phyloP scores from a whole-genome alignment of 2,113 vertebrate genomes.

The Notarius lentiginosus region DNA sequence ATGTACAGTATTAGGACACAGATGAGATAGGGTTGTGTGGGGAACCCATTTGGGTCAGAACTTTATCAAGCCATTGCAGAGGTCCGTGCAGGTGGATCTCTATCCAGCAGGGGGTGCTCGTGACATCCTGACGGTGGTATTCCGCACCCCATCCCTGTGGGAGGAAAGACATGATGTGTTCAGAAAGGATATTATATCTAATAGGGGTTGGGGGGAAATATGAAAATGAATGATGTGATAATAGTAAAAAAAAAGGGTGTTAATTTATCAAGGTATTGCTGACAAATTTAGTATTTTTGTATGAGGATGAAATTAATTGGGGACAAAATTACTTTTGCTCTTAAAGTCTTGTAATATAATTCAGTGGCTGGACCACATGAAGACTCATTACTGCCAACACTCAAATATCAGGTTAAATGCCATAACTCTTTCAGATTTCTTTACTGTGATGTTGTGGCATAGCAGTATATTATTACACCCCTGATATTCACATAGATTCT shows the following conservation, averaged over 20 bases:
- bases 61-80: slow-evolving; percentile 97
- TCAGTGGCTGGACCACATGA: background rate
- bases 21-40: slow-evolving; percentile 97
- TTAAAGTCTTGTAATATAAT: background rate
- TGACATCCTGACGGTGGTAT: slow-evolving; percentile 97
- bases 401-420: background rate
- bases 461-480: background rate
- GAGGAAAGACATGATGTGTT: slow-evolving; percentile 40
- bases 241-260: background rate
- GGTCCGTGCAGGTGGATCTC: slow-evolving; percentile 97
- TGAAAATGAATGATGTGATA: background rate
- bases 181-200: background rate
- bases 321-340: background rate
- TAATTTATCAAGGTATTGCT: background rate
- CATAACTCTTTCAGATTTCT: background rate
- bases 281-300: background rate
- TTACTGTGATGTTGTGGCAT: background rate
- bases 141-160: slow-evolving; percentile 95
- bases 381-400: background rate
- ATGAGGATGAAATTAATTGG: background rate
- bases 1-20: slow-evolving; percentile 80
- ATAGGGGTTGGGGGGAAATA: background rate
- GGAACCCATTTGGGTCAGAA: slow-evolving; percentile 97
- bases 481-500: background rate
- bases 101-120: slow-evolving; percentile 98